A percentile compares a stretch with the other conserved stretches of the same genome.
Conservation (phyloP, 2,113 vertebrate genomes). For the Phalacrocorax carbo region DNA sequence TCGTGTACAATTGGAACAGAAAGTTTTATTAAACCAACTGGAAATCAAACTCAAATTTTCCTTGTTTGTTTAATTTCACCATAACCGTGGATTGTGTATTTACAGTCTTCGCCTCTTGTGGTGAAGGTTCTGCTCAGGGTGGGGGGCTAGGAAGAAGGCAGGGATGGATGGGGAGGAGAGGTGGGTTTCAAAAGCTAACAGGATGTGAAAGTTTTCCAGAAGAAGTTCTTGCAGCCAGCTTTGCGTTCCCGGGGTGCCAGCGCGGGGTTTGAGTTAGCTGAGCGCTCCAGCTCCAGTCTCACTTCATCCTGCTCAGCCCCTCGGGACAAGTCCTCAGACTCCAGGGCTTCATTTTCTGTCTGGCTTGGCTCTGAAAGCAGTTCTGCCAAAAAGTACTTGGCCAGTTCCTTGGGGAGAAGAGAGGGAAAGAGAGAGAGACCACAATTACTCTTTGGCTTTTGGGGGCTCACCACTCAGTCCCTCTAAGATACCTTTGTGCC, state of each 20-base stretch:
- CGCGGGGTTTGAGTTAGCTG: constrained; percentile 82
- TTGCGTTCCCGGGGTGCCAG: constrained; percentile 93
- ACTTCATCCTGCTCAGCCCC: constrained; percentile 84
- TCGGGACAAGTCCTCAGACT: constrained; percentile 82
- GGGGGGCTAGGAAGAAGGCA: background rate
- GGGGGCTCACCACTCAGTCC: background rate
- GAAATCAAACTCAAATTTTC: constrained; percentile 69
- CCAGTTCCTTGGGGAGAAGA: constrained; percentile 79
- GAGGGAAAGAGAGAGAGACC: background rate
- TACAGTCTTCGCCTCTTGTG: constrained; percentile 77
- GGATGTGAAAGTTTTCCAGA: constrained; percentile 99
- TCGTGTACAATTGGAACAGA: constrained; percentile 70
- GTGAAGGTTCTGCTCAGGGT: constrained; percentile 60
- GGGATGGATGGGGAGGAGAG: background rate
- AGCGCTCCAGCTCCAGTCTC: constrained; percentile 87
- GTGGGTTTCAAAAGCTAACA: constrained; percentile 80
- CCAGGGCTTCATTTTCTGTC: constrained; percentile 91
- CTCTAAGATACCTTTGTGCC: background rate
- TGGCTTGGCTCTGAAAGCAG: constrained; percentile 90
- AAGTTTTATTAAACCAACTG: constrained; percentile 74
- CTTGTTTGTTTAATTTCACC: constrained; percentile 68
- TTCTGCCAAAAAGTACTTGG: constrained; percentile 87
- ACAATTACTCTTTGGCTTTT: background rate
- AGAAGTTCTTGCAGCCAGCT: constrained; percentile 99
- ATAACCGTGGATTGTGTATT: constrained; percentile 78